Percentiles rank a stretch among this genome's conserved stretches.
These are phyloP conservation scores for Lutraria rhynchaena DNA, from an alignment of 1,140 invertebrate species.

Conservation along the genomic window DNA sequence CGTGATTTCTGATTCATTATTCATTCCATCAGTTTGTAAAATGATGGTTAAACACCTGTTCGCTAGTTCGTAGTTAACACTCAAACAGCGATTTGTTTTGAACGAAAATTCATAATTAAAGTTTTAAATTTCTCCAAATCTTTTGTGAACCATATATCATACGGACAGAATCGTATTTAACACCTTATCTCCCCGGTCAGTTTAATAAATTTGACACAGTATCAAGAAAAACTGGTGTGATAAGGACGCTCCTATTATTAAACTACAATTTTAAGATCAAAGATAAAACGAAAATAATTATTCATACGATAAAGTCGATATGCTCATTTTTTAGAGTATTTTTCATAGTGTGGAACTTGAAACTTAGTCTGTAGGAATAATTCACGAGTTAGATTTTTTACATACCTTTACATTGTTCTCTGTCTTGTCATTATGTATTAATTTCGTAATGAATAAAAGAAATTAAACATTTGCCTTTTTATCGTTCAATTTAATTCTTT, in stretches of 20 bases:
- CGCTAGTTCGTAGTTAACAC: slow-evolving; percentile 7
- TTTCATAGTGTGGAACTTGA: no score
- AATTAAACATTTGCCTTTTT: no score
- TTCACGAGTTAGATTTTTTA: no score
- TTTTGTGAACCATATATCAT: slow-evolving; percentile 46
- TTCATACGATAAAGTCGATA: slow-evolving; percentile 36
- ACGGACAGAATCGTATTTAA: slow-evolving; percentile 29
- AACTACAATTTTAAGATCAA: slow-evolving; percentile 35
- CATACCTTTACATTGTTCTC: no score
- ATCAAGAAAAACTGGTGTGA: slow-evolving; percentile 15
- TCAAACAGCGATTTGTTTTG: slow-evolving; percentile 46
- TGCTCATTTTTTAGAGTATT: no score
- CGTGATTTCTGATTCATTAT: no score
- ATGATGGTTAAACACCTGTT: slow-evolving; percentile 41
- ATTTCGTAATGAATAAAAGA: no score
- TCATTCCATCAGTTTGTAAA: slow-evolving; percentile 8
- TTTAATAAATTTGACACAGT: slow-evolving; percentile 19
- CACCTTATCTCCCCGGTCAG: slow-evolving; percentile 29
- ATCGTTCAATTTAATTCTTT: no score
- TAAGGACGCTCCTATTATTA: not conserved
- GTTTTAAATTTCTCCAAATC: slow-evolving; percentile 21
- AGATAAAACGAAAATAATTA: slow-evolving; percentile 36
- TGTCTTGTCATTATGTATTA: no score
- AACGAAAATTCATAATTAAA: slow-evolving; percentile 52
- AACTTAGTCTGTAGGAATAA: not conserved